Evolutionary conservation across 1,140 invertebrate genomes (phyloP).

Genomic region (Solenopsis invicta): DNA sequence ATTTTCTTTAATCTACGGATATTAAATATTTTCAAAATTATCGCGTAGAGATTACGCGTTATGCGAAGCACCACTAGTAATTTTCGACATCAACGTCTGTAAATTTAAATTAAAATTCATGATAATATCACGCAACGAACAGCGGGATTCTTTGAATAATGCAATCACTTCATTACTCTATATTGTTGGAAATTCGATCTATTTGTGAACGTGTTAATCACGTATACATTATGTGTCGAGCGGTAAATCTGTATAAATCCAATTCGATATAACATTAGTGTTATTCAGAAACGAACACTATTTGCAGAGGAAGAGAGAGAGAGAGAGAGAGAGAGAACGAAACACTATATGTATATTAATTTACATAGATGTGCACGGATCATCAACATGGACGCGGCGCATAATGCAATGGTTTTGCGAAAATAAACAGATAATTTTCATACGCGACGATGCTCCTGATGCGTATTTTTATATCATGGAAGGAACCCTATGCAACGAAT

Average conservation of each 20-base stretch:
- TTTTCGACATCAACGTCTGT: not conserved
- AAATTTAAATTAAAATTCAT: constrained; percentile 54
- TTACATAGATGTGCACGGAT: not conserved
- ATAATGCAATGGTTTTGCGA: constrained; percentile 6
- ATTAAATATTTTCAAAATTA: not conserved
- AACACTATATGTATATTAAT: not conserved
- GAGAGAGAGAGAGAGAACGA: not conserved
- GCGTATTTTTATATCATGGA: constrained; percentile 48
- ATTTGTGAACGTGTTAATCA: constrained; percentile 55
- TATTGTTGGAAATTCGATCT: constrained; percentile 59
- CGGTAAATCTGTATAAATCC: constrained; percentile 52
- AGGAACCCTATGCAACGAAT: constrained; percentile 38
- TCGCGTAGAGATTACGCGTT: not conserved
- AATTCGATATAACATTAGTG: constrained; percentile 39
- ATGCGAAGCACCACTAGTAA: not conserved
- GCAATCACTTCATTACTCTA: constrained; percentile 49
- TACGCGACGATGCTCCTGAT: constrained; percentile 31
- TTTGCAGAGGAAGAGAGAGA: constrained; percentile 2
- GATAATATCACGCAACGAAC: constrained; percentile 35
- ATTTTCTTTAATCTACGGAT: not conserved
- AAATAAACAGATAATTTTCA: constrained; percentile 45
- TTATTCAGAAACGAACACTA: constrained; percentile 19
- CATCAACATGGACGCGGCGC: not conserved
- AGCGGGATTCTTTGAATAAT: constrained; percentile 62
- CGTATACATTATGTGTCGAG: constrained; percentile 44